A percentile compares a stretch with the other conserved stretches of the same genome.
These are phyloP conservation scores for Rhopalosiphum padi DNA, from an alignment of 1,140 invertebrate genomes.

Conservation along the genomic window DNA sequence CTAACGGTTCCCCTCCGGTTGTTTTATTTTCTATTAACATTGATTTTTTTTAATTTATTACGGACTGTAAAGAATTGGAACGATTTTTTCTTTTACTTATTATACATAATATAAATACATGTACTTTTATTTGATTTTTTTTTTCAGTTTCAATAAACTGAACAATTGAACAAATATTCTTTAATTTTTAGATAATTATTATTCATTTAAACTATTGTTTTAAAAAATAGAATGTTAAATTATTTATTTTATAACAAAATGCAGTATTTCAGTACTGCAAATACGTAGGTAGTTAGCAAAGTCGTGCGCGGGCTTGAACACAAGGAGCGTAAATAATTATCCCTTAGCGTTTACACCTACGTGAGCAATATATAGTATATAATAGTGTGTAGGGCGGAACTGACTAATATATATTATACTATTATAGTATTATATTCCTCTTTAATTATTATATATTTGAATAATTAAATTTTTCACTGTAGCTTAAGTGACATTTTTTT, in stretches of 20 bases:
- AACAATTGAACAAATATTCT: background rate
- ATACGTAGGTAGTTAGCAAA: constrained; percentile 21
- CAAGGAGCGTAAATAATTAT: constrained; percentile 39
- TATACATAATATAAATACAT: background rate
- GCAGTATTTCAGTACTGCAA: background rate
- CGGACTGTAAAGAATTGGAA: constrained; percentile 2
- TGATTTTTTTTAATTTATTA: background rate
- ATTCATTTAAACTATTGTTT: constrained; percentile 23
- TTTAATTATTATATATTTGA: background rate
- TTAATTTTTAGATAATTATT: background rate
- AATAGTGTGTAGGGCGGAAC: background rate
- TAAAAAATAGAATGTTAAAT: background rate
- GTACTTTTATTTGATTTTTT: background rate
- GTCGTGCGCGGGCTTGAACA: constrained; percentile 23
- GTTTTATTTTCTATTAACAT: background rate
- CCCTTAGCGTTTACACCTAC: constrained; percentile 27
- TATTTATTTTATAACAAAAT: background rate
- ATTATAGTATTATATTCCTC: background rate
- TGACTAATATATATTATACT: background rate
- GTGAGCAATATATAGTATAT: background rate
- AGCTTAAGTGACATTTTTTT: background rate
- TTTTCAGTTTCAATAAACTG: background rate
- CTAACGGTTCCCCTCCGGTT: background rate
- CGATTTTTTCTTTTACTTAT: background rate
- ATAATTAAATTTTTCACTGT: background rate